Evolutionary conservation across 1,140 invertebrate genomes (phyloP).

Genomic region (Drosophila miranda): DNA sequence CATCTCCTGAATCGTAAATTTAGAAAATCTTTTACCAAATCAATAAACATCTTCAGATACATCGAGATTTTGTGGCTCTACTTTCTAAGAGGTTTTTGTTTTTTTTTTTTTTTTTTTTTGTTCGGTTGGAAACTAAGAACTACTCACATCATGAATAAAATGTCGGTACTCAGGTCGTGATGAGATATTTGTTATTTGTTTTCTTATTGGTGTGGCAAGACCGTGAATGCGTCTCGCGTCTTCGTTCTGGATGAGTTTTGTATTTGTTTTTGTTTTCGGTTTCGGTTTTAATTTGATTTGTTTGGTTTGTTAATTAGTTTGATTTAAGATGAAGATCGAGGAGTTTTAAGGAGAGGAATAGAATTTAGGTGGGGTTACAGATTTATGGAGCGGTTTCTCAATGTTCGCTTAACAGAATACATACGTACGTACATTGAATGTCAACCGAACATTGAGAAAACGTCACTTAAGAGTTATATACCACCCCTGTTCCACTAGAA

Average conservation of each 20-base stretch:
- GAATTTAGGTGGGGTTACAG: slow-evolving; percentile 68
- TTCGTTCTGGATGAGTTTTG: slow-evolving; percentile 81
- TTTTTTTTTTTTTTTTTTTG: slow-evolving; percentile 14
- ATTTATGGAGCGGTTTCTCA: slow-evolving; percentile 17
- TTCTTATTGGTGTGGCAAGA: slow-evolving; percentile 82
- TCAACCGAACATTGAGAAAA: slow-evolving; percentile 13
- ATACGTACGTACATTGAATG: too few species aligned
- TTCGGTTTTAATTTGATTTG: slow-evolving; percentile 40
- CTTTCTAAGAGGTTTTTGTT: slow-evolving; percentile 35
- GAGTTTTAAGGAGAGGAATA: slow-evolving; percentile 72
- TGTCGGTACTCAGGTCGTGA: slow-evolving; percentile 82
- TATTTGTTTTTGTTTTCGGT: slow-evolving; percentile 60
- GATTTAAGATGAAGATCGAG: slow-evolving; percentile 55
- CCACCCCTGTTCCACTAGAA: too few species aligned
- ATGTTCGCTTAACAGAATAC: not conserved
- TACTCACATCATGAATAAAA: slow-evolving; percentile 83
- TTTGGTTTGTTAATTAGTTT: slow-evolving; percentile 45
- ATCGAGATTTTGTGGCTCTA: slow-evolving; percentile 53
- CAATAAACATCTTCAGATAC: slow-evolving; percentile 19
- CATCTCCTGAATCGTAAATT: not conserved
- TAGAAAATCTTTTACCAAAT: not conserved
- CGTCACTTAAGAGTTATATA: slow-evolving; percentile 23
- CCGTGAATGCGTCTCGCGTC: slow-evolving; percentile 82
- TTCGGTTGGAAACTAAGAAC: slow-evolving; percentile 66
- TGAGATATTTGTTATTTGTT: slow-evolving; percentile 82